Conservation (phyloP, 1,140 invertebrate species). For the Saccostrea echinata region DNA sequence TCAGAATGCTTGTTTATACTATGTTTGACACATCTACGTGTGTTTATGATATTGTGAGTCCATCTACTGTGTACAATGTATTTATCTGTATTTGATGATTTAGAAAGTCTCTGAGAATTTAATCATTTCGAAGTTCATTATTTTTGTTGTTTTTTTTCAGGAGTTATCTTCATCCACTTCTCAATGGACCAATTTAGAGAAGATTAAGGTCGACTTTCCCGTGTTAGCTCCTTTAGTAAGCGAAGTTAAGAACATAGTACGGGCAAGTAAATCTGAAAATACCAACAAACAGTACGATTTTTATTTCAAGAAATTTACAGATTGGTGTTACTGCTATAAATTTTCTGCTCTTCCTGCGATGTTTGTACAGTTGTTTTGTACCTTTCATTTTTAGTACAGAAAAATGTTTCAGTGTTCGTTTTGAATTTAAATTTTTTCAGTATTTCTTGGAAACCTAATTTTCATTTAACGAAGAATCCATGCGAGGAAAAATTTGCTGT, state of each 20-base stretch:
- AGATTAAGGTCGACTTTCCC: background rate
- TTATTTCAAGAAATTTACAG: background rate
- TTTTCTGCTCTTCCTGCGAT: background rate
- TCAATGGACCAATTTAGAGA: background rate
- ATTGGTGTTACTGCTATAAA: background rate
- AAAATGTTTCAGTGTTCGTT: constrained; percentile 1
- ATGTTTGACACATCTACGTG: too few species aligned
- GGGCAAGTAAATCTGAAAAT: background rate
- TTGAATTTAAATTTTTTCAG: constrained; percentile 7
- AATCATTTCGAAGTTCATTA: too few species aligned
- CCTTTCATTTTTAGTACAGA: background rate
- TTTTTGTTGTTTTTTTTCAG: background rate
- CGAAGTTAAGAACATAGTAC: background rate
- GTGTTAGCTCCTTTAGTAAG: background rate
- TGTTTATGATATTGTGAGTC: too few species aligned
- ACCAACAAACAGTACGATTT: constrained; percentile 3
- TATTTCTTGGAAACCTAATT: background rate
- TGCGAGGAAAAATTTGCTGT: background rate
- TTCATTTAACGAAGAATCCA: background rate
- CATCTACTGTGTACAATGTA: too few species aligned
- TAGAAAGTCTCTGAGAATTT: too few species aligned
- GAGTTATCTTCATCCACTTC: constrained; percentile 1
- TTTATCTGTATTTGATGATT: too few species aligned
- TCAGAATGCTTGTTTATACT: too few species aligned
- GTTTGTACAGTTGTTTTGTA: background rate